Base-by-base conservation (phyloP, 2,888 invertebrate genomes). In the Ctenicera cuprea region DNA sequence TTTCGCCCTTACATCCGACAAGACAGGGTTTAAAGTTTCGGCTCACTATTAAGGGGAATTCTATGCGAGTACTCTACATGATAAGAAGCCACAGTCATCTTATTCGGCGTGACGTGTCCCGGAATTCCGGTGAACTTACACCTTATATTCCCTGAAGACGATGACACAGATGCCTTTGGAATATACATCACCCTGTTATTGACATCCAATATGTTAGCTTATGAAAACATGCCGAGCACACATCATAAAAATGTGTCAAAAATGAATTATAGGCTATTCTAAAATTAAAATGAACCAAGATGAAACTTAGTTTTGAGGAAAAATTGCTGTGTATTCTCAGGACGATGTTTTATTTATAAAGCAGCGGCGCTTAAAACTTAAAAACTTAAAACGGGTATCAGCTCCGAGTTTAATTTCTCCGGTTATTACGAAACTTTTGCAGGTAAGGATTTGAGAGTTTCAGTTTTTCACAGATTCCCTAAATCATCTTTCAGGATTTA, bases 161-260 rank as follows among this genome's bases (percentile, higher is more conserved):
- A 62, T 37, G 62, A 48, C 69, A 52, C 69, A 50, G 48, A 69
- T 69, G 61, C 62, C 48, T 62, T 69, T 62, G 50, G 69, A 69
- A 69, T 69, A 69, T 69, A 69, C 62, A 69, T 69, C 69, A 61
- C 61, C 48, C 57, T 59, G 69, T 69, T 69, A 69, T 69, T 69
- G 69, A 69, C 69, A 69, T 69, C 61, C 69, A 69, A 69, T 69
- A 69, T 69, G 69, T 62, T 69, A 62, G 62, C 48, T 69, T 69
- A 69, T 61, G 62, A 69, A 69, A 69, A 61, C 69, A 69, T 69
- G 62, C 59, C 62, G 61, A 52, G 61, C 61, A 62, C 69, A 69
- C 69, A 61, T 61, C 61, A 69, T 69, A 69, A 69, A 69, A 69
- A 69, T 69, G 61, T 69, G 69, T 69, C 69, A 69, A 62, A 62